Percentiles rank a stretch among this genome's conserved stretches.
These are phyloP conservation scores for Siphlonurus alternatus DNA, from an alignment of 2,888 invertebrate genomes.

Conservation along the genomic window DNA sequence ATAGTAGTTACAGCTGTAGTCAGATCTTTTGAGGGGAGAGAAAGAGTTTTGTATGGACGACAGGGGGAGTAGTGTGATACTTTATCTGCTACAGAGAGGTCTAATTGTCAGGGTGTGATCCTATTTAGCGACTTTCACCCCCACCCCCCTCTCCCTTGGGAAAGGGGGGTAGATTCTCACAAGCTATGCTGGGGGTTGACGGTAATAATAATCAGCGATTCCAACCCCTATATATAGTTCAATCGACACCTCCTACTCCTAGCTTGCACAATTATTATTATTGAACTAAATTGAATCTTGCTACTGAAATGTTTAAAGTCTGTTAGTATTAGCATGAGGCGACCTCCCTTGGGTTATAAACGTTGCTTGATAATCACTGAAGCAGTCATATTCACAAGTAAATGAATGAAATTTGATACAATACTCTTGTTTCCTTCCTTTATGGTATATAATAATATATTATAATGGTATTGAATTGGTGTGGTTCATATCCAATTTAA, in stretches of 20 bases:
- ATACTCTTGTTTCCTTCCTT: no score
- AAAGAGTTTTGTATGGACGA: background rate
- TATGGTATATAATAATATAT: no score
- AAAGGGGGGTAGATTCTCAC: no score
- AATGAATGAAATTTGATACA: background rate
- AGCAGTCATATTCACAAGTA: background rate
- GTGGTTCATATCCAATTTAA: background rate
- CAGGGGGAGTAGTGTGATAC: background rate
- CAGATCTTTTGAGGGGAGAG: background rate
- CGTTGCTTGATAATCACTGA: background rate
- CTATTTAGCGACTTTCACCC: slow-evolving; percentile 1
- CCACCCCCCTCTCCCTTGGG: background rate
- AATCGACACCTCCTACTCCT: background rate
- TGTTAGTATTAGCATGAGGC: background rate
- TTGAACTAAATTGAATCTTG: background rate
- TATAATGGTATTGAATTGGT: background rate
- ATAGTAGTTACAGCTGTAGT: background rate
- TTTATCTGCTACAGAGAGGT: background rate
- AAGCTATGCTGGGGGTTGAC: background rate
- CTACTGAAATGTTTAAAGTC: background rate
- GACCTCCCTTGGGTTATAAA: background rate
- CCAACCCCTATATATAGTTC: background rate
- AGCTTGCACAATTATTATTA: background rate
- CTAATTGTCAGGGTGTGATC: slow-evolving; percentile 1
- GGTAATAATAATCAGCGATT: background rate